Conservation (phyloP, 1,140 invertebrate genomes). For the Phymastichus coffea region DNA sequence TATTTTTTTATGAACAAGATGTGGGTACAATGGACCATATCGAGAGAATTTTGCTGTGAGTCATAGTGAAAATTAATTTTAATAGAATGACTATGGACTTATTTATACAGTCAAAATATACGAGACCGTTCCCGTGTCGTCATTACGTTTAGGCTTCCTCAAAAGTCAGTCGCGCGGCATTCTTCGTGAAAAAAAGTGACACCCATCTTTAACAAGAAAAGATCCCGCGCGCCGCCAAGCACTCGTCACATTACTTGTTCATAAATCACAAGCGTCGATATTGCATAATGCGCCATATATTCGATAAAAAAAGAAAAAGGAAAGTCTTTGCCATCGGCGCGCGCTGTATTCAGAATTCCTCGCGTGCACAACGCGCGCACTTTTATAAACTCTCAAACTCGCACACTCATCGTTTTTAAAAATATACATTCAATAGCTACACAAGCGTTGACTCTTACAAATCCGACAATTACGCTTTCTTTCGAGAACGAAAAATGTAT, state of each 20-base stretch:
- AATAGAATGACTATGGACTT: constrained; percentile 23
- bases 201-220: constrained; percentile 1
- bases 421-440: no score
- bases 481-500: no score
- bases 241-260: constrained; percentile 18
- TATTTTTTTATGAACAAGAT: neutral
- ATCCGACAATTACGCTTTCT: no score
- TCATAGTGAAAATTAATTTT: constrained; percentile 25
- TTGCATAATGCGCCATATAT: no score
- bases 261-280: constrained; percentile 28
- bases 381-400: no score
- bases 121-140: neutral
- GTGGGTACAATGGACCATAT: neutral
- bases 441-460: no score
- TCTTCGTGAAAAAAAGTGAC: neutral
- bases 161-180: constrained; percentile 4
- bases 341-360: no score
- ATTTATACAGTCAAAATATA: constrained; percentile 24
- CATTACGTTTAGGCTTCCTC: constrained; percentile 10
- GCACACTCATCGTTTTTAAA: no score
- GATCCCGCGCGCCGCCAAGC: neutral
- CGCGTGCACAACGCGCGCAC: no score
- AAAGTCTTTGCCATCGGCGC: no score
- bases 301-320: no score
- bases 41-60: constrained; percentile 1